Conservation (phyloP, 2,113 vertebrate genomes). For the Galemys pyrenaicus region DNA sequence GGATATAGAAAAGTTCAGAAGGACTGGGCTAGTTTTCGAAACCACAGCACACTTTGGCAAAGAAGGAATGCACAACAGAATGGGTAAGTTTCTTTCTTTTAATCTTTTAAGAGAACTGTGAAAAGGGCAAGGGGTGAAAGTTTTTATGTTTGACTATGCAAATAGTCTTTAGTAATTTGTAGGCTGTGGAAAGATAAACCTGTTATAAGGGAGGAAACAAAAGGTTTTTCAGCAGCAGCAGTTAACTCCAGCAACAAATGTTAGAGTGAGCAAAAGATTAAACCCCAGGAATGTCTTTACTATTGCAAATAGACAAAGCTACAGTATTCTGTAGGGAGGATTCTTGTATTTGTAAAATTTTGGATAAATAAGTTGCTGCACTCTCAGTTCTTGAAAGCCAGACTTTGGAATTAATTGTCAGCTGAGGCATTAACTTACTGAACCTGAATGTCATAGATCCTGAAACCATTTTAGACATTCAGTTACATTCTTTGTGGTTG, state of each 20-base stretch:
- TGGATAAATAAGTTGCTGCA: neutral
- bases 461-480: neutral
- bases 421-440: neutral
- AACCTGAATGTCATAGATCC: neutral
- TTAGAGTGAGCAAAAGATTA: neutral
- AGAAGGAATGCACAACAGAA: conserved; percentile 78
- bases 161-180: neutral
- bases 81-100: conserved; percentile 85
- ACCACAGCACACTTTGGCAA: conserved; percentile 73
- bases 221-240: neutral
- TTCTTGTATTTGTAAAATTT: neutral
- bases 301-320: neutral
- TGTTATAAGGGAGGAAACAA: neutral
- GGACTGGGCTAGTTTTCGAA: conserved; percentile 79
- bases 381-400: neutral
- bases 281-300: neutral
- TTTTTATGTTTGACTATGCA: conserved; percentile 42
- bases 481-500: neutral
- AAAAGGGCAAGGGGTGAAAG: neutral
- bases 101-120: conserved; percentile 38
- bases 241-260: neutral
- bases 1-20: conserved; percentile 83
- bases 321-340: neutral
- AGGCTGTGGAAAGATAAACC: conserved; percentile 21
- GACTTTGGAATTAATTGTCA: neutral